Evolutionary conservation across 2,797 vertebrate species (phyloP), one percentile per base, ranked within the genome.

Genomic region (Monodelphis domestica): DNA sequence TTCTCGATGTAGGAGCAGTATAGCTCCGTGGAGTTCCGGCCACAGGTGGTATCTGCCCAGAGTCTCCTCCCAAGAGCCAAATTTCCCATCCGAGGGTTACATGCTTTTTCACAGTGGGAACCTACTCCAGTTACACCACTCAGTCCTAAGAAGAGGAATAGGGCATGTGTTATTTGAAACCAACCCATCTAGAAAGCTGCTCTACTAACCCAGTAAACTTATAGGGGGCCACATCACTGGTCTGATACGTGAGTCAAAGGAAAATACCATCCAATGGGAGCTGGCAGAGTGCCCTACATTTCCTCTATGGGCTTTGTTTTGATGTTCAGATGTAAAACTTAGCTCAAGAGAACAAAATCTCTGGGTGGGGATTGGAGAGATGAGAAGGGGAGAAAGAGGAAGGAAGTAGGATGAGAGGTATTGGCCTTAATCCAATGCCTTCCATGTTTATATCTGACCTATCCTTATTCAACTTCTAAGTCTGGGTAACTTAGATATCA

Each of bases 71-170:
- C 99, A 14, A 99, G 98, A 0, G 98, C 99, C 92, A 99, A 97
- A 98, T 99, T 99, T 33, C 99, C 99, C 99, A 99, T 99, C 28
- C 98, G 99, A 63, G 99, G 99, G 98, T 99, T 99, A 97, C 99
- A 99, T 94, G 99, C 99, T 63, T 98, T 99, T 93, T 99, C 99
- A 30, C 99, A 99, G 93, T 98, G 98, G 57, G 98, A 98, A 95
- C 98, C 98, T 0, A 97, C 98, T 89, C 97, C 98, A 0, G 97
- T 98, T 55, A 90, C 96, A 93, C 97, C 97, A 59, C 96, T 97
- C 95, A 98, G 50, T 96, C 98, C 99, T 99, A 96, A 93, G 89
- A 53, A 95, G 90, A 92, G 96, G 89, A 95, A 95, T 30, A 88
- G 52, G 93, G 55, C 90, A 78, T 28, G 91, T 70, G 93, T 95